These are phyloP conservation scores for Periophthalmodon schlosseri DNA, from an alignment of 2,113 vertebrate species.

Conservation along the genomic window DNA sequence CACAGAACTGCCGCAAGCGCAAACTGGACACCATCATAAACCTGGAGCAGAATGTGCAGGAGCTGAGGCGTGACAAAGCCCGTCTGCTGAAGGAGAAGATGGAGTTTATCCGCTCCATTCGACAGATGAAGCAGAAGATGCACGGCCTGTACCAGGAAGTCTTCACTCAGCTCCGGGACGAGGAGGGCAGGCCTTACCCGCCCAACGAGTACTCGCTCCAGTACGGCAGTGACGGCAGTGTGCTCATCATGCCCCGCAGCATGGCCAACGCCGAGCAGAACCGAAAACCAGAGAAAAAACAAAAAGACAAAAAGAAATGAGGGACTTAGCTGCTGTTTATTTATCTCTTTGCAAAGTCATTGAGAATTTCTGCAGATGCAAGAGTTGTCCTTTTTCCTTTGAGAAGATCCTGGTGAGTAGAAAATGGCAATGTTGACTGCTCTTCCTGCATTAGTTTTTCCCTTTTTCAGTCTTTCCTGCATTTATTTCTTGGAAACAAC, in stretches of 20 bases:
- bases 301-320: constrained; percentile 97
- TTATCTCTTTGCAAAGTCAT: constrained; percentile 68
- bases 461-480: constrained; percentile 69
- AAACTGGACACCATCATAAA: constrained; percentile 98
- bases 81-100: constrained; percentile 94
- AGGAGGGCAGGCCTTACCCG: constrained; percentile 92
- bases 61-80: constrained; percentile 89
- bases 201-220: constrained; percentile 91
- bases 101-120: constrained; percentile 91
- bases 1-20: constrained; percentile 97
- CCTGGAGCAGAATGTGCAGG: constrained; percentile 94
- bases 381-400: constrained; percentile 78
- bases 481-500: constrained; percentile 71
- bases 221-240: constrained; percentile 88
- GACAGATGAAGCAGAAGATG: constrained; percentile 98
- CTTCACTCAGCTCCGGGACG: constrained; percentile 90
- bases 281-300: constrained; percentile 89
- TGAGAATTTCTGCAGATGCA: constrained; percentile 70
- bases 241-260: constrained; percentile 87
- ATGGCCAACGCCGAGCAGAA: constrained; percentile 79
- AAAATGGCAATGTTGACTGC: constrained; percentile 70
- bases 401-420: constrained; percentile 74
- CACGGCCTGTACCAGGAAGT: constrained; percentile 96
- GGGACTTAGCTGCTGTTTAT: constrained; percentile 52
- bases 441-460: constrained; percentile 78